These are phyloP conservation scores for Muschampia plurimacula DNA, from an alignment of 2,888 invertebrate genomes.

Conservation along the genomic window DNA sequence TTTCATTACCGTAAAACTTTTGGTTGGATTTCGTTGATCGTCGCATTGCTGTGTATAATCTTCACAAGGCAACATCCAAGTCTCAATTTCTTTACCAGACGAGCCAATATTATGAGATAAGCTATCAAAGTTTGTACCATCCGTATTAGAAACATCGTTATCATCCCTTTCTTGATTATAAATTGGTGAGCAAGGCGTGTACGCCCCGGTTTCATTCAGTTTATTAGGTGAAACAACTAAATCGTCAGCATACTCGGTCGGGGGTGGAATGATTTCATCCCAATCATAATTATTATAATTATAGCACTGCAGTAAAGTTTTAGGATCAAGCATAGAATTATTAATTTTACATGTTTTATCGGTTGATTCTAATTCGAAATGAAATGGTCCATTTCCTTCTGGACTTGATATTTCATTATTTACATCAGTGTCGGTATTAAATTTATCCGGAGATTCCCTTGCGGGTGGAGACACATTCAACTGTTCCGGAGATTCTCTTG, in stretches of 20 bases:
- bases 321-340: constrained; percentile 70
- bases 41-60: constrained; percentile 39
- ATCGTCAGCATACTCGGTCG: constrained; percentile 59
- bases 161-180: constrained; percentile 7
- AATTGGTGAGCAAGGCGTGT: constrained; percentile 45
- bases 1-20: constrained; percentile 46
- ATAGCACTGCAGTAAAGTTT: constrained; percentile 62
- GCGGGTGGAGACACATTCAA: neutral
- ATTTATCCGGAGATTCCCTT: neutral
- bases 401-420: constrained; percentile 21
- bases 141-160: neutral
- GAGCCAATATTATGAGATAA: constrained; percentile 34
- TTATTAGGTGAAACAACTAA: neutral
- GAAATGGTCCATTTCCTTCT: neutral
- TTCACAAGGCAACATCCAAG: constrained; percentile 60
- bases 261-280: constrained; percentile 64
- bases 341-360: constrained; percentile 54
- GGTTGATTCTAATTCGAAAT: constrained; percentile 16
- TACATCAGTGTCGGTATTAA: constrained; percentile 2
- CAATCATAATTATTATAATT: constrained; percentile 42
- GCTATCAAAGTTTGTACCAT: neutral
- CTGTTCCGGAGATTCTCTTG: neutral
- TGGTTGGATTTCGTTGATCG: neutral
- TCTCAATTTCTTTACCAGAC: constrained; percentile 63
- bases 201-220: neutral